Conservation (phyloP, 2,113 vertebrate genomes). For the Pelodiscus sinensis region DNA sequence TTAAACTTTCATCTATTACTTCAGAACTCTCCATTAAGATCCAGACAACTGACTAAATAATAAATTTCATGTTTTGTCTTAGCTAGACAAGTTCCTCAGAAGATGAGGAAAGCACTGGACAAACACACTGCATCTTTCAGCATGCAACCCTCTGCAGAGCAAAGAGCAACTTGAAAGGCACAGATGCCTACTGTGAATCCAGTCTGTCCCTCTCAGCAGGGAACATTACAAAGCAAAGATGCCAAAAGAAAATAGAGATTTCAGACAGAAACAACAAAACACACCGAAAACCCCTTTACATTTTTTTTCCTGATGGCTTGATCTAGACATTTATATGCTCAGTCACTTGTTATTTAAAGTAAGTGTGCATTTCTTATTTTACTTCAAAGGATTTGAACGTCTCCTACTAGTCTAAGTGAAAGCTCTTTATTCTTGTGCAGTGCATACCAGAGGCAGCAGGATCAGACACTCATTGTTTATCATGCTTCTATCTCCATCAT, state of each 20-base stretch:
- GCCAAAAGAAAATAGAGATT: conserved; percentile 44
- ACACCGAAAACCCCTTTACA: conserved; percentile 29
- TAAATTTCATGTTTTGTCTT: conserved; percentile 23
- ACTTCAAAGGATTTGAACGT: conserved; percentile 47
- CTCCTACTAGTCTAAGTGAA: conserved; percentile 50
- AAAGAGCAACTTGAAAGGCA: conserved; percentile 51
- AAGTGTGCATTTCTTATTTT: conserved; percentile 35
- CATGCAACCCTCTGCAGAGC: conserved; percentile 17
- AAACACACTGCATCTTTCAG: conserved; percentile 22
- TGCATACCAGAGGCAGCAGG: not conserved
- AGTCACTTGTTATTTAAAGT: conserved; percentile 48
- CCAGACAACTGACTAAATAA: conserved; percentile 17
- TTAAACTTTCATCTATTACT: conserved; percentile 21
- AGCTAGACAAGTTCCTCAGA: conserved; percentile 17
- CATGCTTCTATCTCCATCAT: conserved; percentile 16
- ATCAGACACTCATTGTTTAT: not conserved
- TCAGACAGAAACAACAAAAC: conserved; percentile 46
- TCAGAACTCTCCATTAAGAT: conserved; percentile 6
- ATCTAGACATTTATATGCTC: conserved; percentile 49
- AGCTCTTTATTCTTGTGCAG: not conserved
- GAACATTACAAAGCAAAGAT: conserved; percentile 26
- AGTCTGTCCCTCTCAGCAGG: conserved; percentile 55
- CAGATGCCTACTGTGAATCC: conserved; percentile 52
- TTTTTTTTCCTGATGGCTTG: not conserved
- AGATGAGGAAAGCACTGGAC: conserved; percentile 23